These are phyloP conservation scores for Nymphalis io DNA, from an alignment of 1,140 invertebrate genomes.

Conservation along the genomic window DNA sequence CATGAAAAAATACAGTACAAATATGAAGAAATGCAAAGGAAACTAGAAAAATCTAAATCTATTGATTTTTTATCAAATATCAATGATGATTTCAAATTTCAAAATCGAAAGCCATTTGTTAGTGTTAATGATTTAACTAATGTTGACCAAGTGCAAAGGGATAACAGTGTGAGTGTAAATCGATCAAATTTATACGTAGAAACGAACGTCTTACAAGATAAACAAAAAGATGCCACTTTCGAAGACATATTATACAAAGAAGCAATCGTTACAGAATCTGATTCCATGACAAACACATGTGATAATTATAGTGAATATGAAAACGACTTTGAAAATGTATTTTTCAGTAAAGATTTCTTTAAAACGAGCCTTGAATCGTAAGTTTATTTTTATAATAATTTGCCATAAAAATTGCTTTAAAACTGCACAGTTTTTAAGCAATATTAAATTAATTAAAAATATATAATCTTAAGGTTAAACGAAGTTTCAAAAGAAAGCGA, in stretches of 20 bases:
- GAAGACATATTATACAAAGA: slow-evolving; percentile 46
- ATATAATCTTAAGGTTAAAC: slow-evolving; percentile 54
- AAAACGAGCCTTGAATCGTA: slow-evolving; percentile 65
- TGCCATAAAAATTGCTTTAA: slow-evolving; percentile 7
- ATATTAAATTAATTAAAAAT: background rate
- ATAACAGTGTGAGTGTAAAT: slow-evolving; percentile 9
- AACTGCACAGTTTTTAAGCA: background rate
- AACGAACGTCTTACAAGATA: slow-evolving; percentile 38
- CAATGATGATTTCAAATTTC: slow-evolving; percentile 45
- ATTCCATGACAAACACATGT: slow-evolving; percentile 33
- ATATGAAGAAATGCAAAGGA: slow-evolving; percentile 69
- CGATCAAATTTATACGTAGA: slow-evolving; percentile 25
- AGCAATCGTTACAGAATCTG: slow-evolving; percentile 44
- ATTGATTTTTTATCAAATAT: slow-evolving; percentile 53
- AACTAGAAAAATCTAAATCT: slow-evolving; percentile 67
- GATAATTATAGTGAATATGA: slow-evolving; percentile 45
- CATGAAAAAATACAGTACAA: slow-evolving; percentile 68
- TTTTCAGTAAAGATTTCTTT: slow-evolving; percentile 45
- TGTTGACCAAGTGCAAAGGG: slow-evolving; percentile 25
- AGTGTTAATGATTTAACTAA: slow-evolving; percentile 51
- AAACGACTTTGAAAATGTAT: slow-evolving; percentile 40
- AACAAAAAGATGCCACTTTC: slow-evolving; percentile 44
- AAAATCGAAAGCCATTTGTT: slow-evolving; percentile 42
- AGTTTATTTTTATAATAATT: slow-evolving; percentile 42
- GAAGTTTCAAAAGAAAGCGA: slow-evolving; percentile 54